Evolutionary conservation across 2,113 vertebrate genomes (phyloP).

Genomic region (Oryzias curvinotus): DNA sequence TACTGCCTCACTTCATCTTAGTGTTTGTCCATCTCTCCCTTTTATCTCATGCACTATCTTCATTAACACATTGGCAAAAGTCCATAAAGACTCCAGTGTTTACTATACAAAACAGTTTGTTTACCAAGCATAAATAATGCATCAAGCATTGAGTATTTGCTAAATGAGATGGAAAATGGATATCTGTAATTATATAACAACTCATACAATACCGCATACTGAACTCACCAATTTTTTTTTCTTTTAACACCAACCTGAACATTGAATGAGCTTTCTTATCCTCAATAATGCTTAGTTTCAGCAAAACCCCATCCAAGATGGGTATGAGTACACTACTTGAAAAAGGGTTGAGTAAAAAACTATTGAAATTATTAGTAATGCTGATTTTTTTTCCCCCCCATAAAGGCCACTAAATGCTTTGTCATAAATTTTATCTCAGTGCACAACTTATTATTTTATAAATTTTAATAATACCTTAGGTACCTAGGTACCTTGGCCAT

Average conservation of each 20-base stretch:
- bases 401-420: neutral
- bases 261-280: too few species aligned
- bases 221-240: conserved; percentile 27
- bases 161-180: conserved; percentile 40
- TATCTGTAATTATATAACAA: conserved; percentile 25
- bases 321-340: neutral
- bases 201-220: conserved; percentile 27
- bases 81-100: neutral
- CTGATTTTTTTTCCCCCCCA: neutral
- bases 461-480: neutral
- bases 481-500: neutral
- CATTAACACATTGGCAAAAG: conserved; percentile 4
- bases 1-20: conserved; percentile 32
- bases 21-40: conserved; percentile 11
- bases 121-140: conserved; percentile 28
- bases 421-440: neutral
- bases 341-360: neutral
- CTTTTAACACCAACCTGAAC: neutral
- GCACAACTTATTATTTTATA: conserved; percentile 1
- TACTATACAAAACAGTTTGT: conserved; percentile 29
- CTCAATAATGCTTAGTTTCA: conserved; percentile 4
- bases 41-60: neutral
- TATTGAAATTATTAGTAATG: neutral
- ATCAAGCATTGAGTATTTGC: conserved; percentile 26
- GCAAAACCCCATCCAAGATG: neutral